phyloP scores from a whole-genome alignment of 1,140 invertebrate species.

The Choristoneura fumiferana region DNA sequence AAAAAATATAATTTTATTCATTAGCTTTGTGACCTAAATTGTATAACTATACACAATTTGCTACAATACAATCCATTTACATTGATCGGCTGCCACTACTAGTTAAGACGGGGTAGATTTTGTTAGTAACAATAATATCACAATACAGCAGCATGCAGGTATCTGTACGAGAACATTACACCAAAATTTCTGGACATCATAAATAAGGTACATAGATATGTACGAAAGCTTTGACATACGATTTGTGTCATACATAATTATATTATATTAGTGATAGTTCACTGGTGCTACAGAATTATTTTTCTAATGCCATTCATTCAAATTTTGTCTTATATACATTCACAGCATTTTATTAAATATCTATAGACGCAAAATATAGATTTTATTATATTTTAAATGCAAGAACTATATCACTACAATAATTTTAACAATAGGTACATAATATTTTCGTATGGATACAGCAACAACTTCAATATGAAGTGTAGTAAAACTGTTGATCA shows the following conservation, averaged over 20 bases:
- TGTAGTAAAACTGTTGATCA: conserved; percentile 9
- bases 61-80: not conserved
- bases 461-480: conserved; percentile 47
- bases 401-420: conserved; percentile 20
- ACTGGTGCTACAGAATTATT: not conserved
- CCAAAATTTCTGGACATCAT: not conserved
- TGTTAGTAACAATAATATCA: conserved; percentile 3
- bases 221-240: not conserved
- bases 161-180: not conserved
- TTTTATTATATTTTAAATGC: conserved; percentile 23
- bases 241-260: not conserved
- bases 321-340: conserved; percentile 11
- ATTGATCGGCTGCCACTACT: not conserved
- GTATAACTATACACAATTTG: not conserved
- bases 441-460: conserved; percentile 19
- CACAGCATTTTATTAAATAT: conserved; percentile 7
- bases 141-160: not conserved
- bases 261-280: not conserved
- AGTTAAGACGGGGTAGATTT: not conserved
- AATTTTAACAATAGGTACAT: conserved; percentile 23
- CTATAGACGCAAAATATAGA: conserved; percentile 13
- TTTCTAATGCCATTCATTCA: not conserved
- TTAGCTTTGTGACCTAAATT: not conserved
- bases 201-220: conserved; percentile 8
- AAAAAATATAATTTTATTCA: too few relatives aligned